phyloP scores from a whole-genome alignment of 1,140 invertebrate genomes.

The Drosophila melanica region DNA sequence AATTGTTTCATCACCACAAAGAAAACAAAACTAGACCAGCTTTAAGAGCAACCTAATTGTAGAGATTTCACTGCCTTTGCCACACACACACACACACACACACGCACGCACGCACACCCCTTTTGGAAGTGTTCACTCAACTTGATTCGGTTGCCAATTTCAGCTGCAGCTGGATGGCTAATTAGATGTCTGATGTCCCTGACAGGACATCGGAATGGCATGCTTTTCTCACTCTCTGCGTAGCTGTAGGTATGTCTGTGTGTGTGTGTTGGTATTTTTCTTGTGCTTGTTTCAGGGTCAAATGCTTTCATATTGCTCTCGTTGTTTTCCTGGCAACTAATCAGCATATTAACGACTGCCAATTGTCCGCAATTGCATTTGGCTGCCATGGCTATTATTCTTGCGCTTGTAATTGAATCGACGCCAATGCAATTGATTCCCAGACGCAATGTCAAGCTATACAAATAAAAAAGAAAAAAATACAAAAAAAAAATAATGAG shows the following conservation, averaged over 20 bases:
- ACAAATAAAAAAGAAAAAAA: not conserved
- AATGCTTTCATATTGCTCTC: not conserved
- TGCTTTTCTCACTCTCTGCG: not conserved
- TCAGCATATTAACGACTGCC: slow-evolving; percentile 37
- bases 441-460: slow-evolving; percentile 17
- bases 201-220: slow-evolving; percentile 14
- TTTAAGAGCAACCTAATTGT: too few species aligned
- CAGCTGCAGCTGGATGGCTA: slow-evolving; percentile 13
- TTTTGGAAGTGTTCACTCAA: not conserved
- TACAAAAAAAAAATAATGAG: not conserved
- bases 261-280: not conserved
- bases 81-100: slow-evolving; percentile 17
- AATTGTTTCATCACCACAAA: too few species aligned
- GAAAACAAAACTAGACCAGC: too few species aligned
- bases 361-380: slow-evolving; percentile 53
- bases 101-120: not conserved
- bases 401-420: slow-evolving; percentile 70
- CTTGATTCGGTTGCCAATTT: not conserved
- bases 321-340: slow-evolving; percentile 29
- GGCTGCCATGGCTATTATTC: slow-evolving; percentile 62
- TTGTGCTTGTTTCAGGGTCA: slow-evolving; percentile 12
- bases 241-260: not conserved
- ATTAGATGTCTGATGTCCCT: slow-evolving; percentile 26
- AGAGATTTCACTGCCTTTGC: too few species aligned
- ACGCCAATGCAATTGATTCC: slow-evolving; percentile 48